A percentile compares a stretch with the other conserved stretches of the same genome.
Conservation (phyloP, 2,888 invertebrate genomes). For the Meta bourneti region DNA sequence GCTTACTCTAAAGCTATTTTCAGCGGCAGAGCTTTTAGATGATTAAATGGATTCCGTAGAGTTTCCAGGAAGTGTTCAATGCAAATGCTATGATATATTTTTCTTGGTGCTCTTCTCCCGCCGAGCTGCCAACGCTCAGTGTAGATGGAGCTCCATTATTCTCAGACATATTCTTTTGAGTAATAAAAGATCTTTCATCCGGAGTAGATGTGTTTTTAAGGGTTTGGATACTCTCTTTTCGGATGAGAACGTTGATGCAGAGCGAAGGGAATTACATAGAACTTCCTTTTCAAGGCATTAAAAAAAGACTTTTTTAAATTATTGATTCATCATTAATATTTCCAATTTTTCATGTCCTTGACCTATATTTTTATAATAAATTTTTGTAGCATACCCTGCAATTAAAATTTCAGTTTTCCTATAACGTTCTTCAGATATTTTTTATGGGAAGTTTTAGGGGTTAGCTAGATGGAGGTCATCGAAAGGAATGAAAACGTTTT, state of each 20-base stretch:
- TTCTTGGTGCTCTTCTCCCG: background rate
- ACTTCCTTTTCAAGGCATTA: too few relatives aligned
- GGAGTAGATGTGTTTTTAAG: background rate
- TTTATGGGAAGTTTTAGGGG: too few relatives aligned
- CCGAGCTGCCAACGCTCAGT: background rate
- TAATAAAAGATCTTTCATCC: background rate
- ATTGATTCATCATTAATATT: too few relatives aligned
- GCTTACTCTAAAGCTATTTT: background rate
- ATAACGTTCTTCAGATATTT: too few relatives aligned
- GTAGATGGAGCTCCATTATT: background rate
- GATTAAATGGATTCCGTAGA: slow-evolving; percentile 14
- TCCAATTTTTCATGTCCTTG: too few relatives aligned
- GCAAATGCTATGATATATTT: background rate
- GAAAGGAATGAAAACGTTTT: too few relatives aligned
- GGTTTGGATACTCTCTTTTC: background rate
- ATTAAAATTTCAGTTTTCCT: too few relatives aligned
- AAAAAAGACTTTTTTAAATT: too few relatives aligned
- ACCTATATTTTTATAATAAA: too few relatives aligned
- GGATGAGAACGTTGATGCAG: background rate
- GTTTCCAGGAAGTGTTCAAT: slow-evolving; percentile 11
- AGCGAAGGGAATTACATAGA: too few relatives aligned
- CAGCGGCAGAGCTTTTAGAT: slow-evolving; percentile 28
- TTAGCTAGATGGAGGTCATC: too few relatives aligned
- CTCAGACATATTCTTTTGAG: background rate
- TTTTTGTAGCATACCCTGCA: too few relatives aligned